Evolutionary conservation across 2,797 vertebrate genomes (phyloP), one percentile per base, ranked within the genome.

Genomic region (Cichlasoma orientale): DNA sequence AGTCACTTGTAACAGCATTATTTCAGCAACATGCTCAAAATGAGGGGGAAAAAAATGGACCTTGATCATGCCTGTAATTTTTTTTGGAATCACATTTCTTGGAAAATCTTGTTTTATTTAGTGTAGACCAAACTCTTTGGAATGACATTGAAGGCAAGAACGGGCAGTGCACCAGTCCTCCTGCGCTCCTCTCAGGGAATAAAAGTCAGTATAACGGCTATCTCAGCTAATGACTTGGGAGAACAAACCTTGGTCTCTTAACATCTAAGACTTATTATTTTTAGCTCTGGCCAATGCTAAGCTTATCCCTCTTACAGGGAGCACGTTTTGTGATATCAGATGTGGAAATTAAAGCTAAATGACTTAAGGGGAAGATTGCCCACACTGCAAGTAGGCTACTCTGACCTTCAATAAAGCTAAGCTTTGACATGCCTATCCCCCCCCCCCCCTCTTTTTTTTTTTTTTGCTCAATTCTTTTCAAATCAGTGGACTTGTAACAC

Each of bases 211-310:
- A 50, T 95, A 95, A 92, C 93, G 94, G 94, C 93, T 94, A 96
- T 96, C 95, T 94, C 94, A 93, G 92, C 94, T 96, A 96, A 95
- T 96, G 95, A 96, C 95, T 96, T 94, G 94, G 95, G 95, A 96
- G 95, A 96, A 96, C 94, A 95, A 95, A 95, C 93, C 93, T 91
- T 90, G 94, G 95, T 96, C 95, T 96, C 95, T 94, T 95, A 96
- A 96, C 95, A 96, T 96, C 93, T 90, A 94, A 95, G 93, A 94
- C 93, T 95, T 95, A 95, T 95, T 96, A 96, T 96, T 96, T 96
- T 96, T 96, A 96, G 95, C 95, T 91, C 89, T 74, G 92, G 92
- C 95, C 95, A 96, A 91, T 92, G 94, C 93, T 93, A 91, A 94
- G 95, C 94, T 95, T 96, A 95, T 95, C 93, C 94, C 91, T 96